Evolutionary conservation across 2,888 invertebrate species (phyloP).

Genomic region (Drosophila anceps): DNA sequence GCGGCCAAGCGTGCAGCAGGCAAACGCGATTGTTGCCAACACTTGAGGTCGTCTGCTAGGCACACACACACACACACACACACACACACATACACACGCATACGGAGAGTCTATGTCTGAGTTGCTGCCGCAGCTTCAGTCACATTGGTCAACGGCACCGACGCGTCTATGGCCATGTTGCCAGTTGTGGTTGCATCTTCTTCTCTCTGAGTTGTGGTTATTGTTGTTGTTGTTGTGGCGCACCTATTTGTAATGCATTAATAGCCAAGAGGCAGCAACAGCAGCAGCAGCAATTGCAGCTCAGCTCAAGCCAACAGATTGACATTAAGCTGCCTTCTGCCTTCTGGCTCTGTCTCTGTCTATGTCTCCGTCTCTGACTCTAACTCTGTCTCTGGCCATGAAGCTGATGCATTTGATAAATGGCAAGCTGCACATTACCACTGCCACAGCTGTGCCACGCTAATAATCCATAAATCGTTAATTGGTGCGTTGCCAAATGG

Average conservation of each 20-base stretch:
- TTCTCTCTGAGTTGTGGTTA: conserved; percentile 11
- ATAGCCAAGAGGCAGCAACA: conserved; percentile 58
- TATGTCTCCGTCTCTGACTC: not conserved
- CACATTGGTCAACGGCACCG: conserved; percentile 79
- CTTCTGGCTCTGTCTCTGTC: not conserved
- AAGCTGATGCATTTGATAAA: conserved; percentile 59
- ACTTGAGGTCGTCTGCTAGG: conserved; percentile 76
- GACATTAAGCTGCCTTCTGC: conserved; percentile 71
- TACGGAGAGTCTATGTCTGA: not conserved
- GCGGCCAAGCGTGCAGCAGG: conserved; percentile 68
- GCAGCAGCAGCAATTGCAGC: conserved; percentile 47
- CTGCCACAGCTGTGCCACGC: conserved; percentile 31
- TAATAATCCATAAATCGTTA: conserved; percentile 49
- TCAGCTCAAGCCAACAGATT: conserved; percentile 57
- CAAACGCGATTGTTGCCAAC: conserved; percentile 71
- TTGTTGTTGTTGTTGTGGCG: conserved; percentile 38
- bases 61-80: conserved; percentile 13
- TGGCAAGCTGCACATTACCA: conserved; percentile 55
- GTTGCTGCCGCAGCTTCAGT: conserved; percentile 36
- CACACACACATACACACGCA: not conserved
- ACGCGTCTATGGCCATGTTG: conserved; percentile 69
- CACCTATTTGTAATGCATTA: conserved; percentile 80
- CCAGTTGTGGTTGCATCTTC: conserved; percentile 48
- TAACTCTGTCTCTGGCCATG: conserved; percentile 47
- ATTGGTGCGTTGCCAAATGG: conserved; percentile 34